These are phyloP conservation scores for Oryzias curvinotus DNA, from an alignment of 2,113 vertebrate species.

Conservation along the genomic window DNA sequence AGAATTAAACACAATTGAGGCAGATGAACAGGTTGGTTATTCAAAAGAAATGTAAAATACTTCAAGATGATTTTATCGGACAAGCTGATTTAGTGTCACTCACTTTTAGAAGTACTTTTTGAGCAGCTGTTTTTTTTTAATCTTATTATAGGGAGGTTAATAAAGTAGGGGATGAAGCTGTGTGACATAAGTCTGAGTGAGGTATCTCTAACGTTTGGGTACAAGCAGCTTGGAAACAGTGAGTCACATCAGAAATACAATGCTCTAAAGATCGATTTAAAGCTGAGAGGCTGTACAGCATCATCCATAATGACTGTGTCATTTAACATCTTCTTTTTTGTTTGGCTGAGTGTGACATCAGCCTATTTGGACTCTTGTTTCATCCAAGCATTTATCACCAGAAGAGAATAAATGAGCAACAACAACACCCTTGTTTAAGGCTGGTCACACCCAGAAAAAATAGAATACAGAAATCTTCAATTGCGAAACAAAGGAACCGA, in stretches of 20 bases:
- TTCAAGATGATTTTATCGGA: too few species aligned
- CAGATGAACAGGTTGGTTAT: conserved; percentile 6
- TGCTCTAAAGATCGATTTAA: conserved; percentile 54
- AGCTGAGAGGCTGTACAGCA: conserved; percentile 23
- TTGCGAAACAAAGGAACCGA: too few species aligned
- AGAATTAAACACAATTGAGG: conserved; percentile 11
- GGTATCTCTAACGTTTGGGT: conserved; percentile 3
- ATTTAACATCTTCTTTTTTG: conserved; percentile 42
- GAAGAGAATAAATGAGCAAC: too few species aligned
- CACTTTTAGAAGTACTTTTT: too few species aligned
- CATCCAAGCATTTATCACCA: background rate
- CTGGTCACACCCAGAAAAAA: too few species aligned
- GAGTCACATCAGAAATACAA: conserved; percentile 39
- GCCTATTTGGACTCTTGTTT: conserved; percentile 17
- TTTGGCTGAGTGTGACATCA: background rate
- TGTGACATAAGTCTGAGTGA: conserved; percentile 2
- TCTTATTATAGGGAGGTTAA: conserved; percentile 4
- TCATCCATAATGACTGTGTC: conserved; percentile 35
- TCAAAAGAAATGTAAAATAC: too few species aligned
- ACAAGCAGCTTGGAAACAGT: conserved; percentile 20
- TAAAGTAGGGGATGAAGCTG: background rate
- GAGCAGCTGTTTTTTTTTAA: too few species aligned
- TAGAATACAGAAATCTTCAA: too few species aligned
- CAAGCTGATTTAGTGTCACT: too few species aligned
- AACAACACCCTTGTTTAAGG: too few species aligned